Evolutionary conservation across 2,113 vertebrate species (phyloP).

Genomic region (Eurystomus gularis): DNA sequence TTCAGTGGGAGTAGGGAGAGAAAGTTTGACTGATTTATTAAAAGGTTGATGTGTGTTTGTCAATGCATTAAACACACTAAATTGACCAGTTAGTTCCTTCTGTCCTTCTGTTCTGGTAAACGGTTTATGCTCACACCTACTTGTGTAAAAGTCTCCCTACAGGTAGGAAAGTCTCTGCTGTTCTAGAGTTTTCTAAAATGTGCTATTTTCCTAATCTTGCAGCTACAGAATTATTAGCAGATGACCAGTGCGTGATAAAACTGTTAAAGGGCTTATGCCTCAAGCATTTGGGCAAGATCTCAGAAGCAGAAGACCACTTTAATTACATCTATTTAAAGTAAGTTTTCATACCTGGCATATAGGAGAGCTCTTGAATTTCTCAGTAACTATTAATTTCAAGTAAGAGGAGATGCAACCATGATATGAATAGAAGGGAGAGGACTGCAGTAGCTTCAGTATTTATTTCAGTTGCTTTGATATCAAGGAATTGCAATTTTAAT

Average conservation of each 20-base stretch:
- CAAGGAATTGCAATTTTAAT: background rate
- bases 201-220: constrained; percentile 11
- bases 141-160: background rate
- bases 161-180: background rate
- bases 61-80: background rate
- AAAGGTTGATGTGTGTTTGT: background rate
- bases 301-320: constrained; percentile 92
- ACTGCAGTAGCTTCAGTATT: background rate
- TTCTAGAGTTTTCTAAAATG: background rate
- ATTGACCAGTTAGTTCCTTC: background rate
- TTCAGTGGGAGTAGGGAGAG: background rate
- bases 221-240: constrained; percentile 86
- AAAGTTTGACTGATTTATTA: background rate
- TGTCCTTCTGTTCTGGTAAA: background rate
- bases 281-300: constrained; percentile 87
- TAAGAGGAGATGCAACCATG: background rate
- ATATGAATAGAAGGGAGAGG: background rate
- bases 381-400: background rate
- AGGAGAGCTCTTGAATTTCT: background rate
- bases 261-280: constrained; percentile 92
- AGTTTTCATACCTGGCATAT: constrained; percentile 57
- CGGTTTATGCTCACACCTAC: background rate
- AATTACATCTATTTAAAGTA: constrained; percentile 91
- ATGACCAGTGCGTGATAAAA: constrained; percentile 91
- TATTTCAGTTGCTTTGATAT: background rate